Evolutionary conservation across 1,140 invertebrate species (phyloP).

Genomic region (Pararge aegeria): DNA sequence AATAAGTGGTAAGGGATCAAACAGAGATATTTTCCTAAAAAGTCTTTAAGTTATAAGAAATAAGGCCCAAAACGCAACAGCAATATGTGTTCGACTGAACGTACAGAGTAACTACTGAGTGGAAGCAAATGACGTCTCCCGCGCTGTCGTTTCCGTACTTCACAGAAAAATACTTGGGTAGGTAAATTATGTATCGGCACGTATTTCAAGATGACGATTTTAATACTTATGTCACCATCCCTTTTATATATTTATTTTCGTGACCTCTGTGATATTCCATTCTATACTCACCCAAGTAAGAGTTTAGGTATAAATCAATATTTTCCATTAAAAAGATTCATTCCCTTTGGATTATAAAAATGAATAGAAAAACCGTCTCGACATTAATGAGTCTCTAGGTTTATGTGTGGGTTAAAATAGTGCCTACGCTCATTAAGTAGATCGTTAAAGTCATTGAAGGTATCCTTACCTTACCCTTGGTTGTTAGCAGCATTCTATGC

Average conservation of each 20-base stretch:
- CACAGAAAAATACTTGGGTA: slow-evolving; percentile 25
- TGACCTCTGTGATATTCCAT: neutral
- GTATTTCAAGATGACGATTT: slow-evolving; percentile 20
- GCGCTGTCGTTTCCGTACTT: slow-evolving; percentile 36
- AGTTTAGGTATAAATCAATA: neutral
- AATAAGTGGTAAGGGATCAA: slow-evolving; percentile 56
- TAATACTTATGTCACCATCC: neutral
- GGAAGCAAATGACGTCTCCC: slow-evolving; percentile 56
- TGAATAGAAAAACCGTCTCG: slow-evolving; percentile 29
- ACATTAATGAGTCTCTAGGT: slow-evolving; percentile 32
- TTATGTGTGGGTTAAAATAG: slow-evolving; percentile 32
- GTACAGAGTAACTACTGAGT: slow-evolving; percentile 65
- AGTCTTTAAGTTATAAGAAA: neutral
- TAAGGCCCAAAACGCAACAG: slow-evolving; percentile 18
- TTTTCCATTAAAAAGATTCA: neutral
- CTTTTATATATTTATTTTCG: neutral
- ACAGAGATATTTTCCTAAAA: slow-evolving; percentile 22
- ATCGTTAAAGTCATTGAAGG: slow-evolving; percentile 36
- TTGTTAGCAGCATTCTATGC: slow-evolving; percentile 32
- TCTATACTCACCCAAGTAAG: neutral
- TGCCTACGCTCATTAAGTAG: slow-evolving; percentile 38
- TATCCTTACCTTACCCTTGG: slow-evolving; percentile 32
- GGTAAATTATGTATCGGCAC: slow-evolving; percentile 58
- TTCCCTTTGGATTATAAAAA: slow-evolving; percentile 30
- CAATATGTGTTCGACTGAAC: slow-evolving; percentile 23